Conservation (phyloP, 2,888 invertebrate genomes). For the Microctonus brassicae region DNA sequence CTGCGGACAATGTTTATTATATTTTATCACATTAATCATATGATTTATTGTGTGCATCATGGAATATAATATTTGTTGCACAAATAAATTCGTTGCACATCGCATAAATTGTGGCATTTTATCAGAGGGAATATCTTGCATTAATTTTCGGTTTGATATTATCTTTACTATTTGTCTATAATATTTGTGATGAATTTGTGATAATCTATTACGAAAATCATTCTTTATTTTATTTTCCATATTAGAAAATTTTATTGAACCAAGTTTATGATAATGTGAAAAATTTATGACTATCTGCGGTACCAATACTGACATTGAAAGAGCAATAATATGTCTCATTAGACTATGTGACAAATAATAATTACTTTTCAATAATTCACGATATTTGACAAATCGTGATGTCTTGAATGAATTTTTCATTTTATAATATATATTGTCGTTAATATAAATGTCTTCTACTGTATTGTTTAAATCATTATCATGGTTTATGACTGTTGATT, state of each 20-base stretch:
- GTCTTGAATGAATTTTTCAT: background rate
- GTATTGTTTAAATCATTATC: background rate
- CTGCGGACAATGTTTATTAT: slow-evolving; percentile 74
- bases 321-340: slow-evolving; percentile 53
- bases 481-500: slow-evolving; percentile 27
- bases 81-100: slow-evolving; percentile 71
- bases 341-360: slow-evolving; percentile 59
- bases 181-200: slow-evolving; percentile 68
- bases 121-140: slow-evolving; percentile 55
- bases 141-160: slow-evolving; percentile 44
- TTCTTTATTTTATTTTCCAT: slow-evolving; percentile 56
- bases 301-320: slow-evolving; percentile 62
- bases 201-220: slow-evolving; percentile 65
- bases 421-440: background rate
- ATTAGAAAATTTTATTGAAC: slow-evolving; percentile 52
- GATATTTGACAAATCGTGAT: slow-evolving; percentile 34
- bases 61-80: slow-evolving; percentile 76
- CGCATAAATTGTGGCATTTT: slow-evolving; percentile 64
- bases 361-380: slow-evolving; percentile 45
- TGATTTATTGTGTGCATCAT: slow-evolving; percentile 78
- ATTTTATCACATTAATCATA: slow-evolving; percentile 72
- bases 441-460: background rate
- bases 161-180: slow-evolving; percentile 66
- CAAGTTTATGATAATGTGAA: slow-evolving; percentile 46
- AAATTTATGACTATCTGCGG: slow-evolving; percentile 67